These are phyloP conservation scores for Muntiacus muntjak DNA, from an alignment of 2,113 vertebrate species.

Conservation along the genomic window DNA sequence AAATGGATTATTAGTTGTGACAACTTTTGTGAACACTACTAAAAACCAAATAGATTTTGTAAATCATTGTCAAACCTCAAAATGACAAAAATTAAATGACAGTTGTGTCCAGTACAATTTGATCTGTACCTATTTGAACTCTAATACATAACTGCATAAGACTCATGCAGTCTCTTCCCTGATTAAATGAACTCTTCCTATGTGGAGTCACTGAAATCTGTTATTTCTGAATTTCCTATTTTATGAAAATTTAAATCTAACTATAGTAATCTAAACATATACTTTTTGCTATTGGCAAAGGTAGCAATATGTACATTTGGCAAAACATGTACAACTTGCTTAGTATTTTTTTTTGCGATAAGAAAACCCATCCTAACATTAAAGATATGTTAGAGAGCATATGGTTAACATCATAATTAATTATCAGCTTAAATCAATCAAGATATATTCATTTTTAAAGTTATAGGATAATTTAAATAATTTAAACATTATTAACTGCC, in stretches of 20 bases:
- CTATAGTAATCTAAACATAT: neutral
- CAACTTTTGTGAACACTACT: slow-evolving; percentile 5
- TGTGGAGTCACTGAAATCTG: neutral
- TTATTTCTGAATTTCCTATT: slow-evolving; percentile 36
- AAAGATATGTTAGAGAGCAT: slow-evolving; percentile 21
- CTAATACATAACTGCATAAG: neutral
- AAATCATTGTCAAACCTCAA: neutral
- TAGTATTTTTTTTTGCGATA: neutral
- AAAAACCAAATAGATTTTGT: neutral
- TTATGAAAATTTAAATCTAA: slow-evolving; percentile 28
- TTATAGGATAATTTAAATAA: slow-evolving; percentile 29
- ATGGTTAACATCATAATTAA: slow-evolving; percentile 20
- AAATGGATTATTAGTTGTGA: neutral
- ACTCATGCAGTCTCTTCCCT: neutral
- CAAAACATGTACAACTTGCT: neutral
- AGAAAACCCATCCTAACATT: neutral
- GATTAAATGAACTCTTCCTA: neutral
- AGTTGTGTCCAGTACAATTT: neutral
- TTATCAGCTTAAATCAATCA: slow-evolving; percentile 26
- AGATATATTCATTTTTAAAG: slow-evolving; percentile 38
- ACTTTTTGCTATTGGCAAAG: slow-evolving; percentile 34
- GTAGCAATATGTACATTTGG: slow-evolving; percentile 27
- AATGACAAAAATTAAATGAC: slow-evolving; percentile 30
- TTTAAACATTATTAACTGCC: slow-evolving; percentile 30
- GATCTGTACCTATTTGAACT: neutral